These are phyloP conservation scores for Pandemis cinnamomeana DNA, from an alignment of 2,888 invertebrate genomes.

Conservation along the genomic window DNA sequence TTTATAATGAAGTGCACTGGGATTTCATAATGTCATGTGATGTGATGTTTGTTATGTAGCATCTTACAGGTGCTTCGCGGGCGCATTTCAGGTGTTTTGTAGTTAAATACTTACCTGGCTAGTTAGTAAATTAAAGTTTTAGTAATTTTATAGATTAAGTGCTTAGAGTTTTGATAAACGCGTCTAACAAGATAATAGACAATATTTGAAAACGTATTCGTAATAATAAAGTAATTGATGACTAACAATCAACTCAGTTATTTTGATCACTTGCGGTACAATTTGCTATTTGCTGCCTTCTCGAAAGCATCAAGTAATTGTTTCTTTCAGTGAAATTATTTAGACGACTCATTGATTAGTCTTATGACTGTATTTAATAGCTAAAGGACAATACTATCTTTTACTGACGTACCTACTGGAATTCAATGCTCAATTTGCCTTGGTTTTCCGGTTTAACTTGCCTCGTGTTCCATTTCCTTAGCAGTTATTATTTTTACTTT, in stretches of 20 bases:
- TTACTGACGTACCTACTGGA: background rate
- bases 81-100: slow-evolving; percentile 1
- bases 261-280: no score
- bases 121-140: background rate
- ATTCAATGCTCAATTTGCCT: background rate
- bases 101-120: background rate
- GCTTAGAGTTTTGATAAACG: no score
- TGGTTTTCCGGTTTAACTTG: slow-evolving; percentile 13
- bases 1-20: slow-evolving; percentile 13
- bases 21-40: slow-evolving; percentile 16
- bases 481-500: slow-evolving; percentile 4
- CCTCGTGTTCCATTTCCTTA: background rate
- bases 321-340: background rate
- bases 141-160: background rate
- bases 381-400: background rate
- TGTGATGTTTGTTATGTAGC: slow-evolving; percentile 12
- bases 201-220: no score
- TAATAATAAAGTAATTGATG: no score
- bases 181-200: no score
- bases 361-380: background rate
- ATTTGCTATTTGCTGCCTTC: no score
- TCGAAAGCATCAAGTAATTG: no score
- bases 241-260: no score
- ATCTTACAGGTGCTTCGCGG: background rate
- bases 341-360: background rate